phyloP scores from a whole-genome alignment of 1,140 invertebrate species.

The Tigriopus japonicus region DNA sequence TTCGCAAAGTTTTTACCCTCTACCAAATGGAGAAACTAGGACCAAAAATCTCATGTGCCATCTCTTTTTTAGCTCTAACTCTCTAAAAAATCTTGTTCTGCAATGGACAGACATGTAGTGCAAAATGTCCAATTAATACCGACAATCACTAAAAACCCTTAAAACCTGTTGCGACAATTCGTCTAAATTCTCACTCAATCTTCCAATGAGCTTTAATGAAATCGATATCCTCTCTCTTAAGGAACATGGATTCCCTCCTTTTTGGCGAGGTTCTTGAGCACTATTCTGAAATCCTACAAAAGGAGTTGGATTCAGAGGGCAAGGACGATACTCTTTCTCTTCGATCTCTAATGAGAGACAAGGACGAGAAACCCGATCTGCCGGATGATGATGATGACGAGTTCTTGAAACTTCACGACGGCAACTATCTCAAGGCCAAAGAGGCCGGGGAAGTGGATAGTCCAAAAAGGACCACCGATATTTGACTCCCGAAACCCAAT shows the following conservation, averaged over 20 bases:
- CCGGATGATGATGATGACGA: not conserved
- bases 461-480: no score
- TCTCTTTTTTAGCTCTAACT: no score
- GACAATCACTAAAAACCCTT: no score
- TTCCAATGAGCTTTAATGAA: not conserved
- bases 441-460: no score
- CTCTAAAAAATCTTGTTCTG: no score
- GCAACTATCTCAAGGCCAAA: not conserved
- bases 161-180: no score
- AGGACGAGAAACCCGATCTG: conserved; percentile 2
- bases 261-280: conserved; percentile 1
- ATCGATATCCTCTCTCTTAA: not conserved
- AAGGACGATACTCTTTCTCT: not conserved
- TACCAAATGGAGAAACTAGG: no score
- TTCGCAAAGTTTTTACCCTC: no score
- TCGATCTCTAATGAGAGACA: not conserved
- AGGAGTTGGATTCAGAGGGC: not conserved
- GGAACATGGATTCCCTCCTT: conserved; percentile 10
- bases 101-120: no score
- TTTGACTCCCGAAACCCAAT: no score
- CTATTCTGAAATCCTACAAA: not conserved
- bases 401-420: not conserved
- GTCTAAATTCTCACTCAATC: not conserved
- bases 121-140: no score
- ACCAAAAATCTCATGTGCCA: no score